Base-by-base conservation (phyloP, 2,888 invertebrate genomes). In the Tipula lateralis region DNA sequence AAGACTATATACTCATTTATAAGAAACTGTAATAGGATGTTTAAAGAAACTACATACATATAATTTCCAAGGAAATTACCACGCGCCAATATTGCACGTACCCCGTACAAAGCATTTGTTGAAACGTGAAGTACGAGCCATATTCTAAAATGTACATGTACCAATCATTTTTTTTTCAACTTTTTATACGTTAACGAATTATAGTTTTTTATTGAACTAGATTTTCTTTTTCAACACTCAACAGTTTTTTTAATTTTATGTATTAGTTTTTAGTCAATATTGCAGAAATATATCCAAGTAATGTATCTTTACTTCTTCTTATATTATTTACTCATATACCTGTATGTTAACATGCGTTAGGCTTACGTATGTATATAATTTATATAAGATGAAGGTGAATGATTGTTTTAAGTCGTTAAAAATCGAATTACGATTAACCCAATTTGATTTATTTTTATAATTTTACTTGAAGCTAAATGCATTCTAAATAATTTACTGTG, bases 181-280 rank as follows among this genome's bases (percentile, higher is more conserved):
- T 66, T 66, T 66, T 50, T 24, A 16, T n/a, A 66, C 50, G 50
- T 66, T 66, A 66, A 24, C 24, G 24, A 66, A 66, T 66, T 66
- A 66, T n/a, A n/a, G n/a, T 66, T 66, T 66, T 9, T 66, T 66
- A 66, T 66, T 66, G 66, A 66, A 66, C 66, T 66, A 66, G 66
- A 66, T 66, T 66, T 66, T 66, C 66, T 24, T 24, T 24, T 66
- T 66, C 4, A 24, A 2, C 24, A 66, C n/a, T 66, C 66, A 66
- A 24, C 66, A 66, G 9, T 19, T 12, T 44, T 66, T 66, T 66
- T 66, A 24, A 66, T 66, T 1, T 66, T 66, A 66, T 24, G 66
- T 66, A 66, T 24, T 24, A 66, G 66, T 19, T 66, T 66, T 24
- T 66, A 66, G 66, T 24, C 44, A 19, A 50, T 16, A 3, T 50